A percentile compares a stretch with the other conserved stretches of the same genome.
Conservation (phyloP, 2,113 vertebrate genomes). For the Hippocampus mohnikei region DNA sequence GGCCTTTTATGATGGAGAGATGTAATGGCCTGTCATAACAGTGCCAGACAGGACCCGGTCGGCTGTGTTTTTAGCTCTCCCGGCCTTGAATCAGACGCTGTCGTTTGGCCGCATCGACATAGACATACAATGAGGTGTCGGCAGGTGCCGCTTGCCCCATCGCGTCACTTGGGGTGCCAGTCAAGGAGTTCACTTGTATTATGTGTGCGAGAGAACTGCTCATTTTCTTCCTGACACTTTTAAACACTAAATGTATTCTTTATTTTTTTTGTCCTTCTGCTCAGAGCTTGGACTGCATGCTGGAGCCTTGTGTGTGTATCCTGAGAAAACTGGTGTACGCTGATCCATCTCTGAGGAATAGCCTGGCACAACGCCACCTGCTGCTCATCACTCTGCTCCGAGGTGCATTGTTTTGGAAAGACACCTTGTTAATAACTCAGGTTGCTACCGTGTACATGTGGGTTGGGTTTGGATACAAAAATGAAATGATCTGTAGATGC, state of each 20-base stretch:
- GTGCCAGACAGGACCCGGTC: conserved; percentile 57
- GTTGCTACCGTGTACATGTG: conserved; percentile 14
- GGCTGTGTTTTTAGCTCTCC: conserved; percentile 49
- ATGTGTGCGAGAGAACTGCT: conserved; percentile 12
- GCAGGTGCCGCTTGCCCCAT: conserved; percentile 25
- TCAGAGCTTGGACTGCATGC: conserved; percentile 80
- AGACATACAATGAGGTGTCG: conserved; percentile 31
- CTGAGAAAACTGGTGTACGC: conserved; percentile 84
- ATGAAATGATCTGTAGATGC: conserved; percentile 31
- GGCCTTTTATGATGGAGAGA: conserved; percentile 40
- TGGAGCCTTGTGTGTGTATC: conserved; percentile 77
- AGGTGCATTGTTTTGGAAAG: conserved; percentile 72
- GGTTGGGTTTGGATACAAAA: conserved; percentile 23
- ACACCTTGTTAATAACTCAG: conserved; percentile 58
- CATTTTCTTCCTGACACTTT: conserved; percentile 38
- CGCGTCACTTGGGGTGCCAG: conserved; percentile 22
- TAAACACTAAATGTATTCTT: conserved; percentile 24
- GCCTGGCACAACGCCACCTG: conserved; percentile 76
- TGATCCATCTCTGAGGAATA: conserved; percentile 77
- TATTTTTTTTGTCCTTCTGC: conserved; percentile 41
- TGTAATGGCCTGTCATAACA: conserved; percentile 57
- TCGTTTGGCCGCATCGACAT: conserved; percentile 32
- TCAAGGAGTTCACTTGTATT: conserved; percentile 6
- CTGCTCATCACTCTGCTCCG: conserved; percentile 81
- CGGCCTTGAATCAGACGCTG: conserved; percentile 43